Evolutionary conservation across 2,888 invertebrate genomes (phyloP).

Genomic region (Nesidiocoris tenuis): DNA sequence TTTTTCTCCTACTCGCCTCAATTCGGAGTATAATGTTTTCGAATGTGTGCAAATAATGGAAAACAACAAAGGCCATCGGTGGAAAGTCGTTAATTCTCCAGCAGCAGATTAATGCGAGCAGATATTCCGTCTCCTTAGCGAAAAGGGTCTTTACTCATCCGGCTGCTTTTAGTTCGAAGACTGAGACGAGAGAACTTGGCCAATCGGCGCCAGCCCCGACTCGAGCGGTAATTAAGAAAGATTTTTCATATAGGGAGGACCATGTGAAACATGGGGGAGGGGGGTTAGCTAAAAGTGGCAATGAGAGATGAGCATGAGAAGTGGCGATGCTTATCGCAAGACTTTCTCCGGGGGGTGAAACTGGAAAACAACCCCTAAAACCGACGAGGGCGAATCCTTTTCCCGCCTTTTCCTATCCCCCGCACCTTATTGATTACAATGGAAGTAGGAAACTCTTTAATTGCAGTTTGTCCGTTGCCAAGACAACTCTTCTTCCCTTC

Average conservation of each 20-base stretch:
- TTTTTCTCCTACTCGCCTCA: too few relatives aligned
- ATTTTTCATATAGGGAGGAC: conserved; percentile 29
- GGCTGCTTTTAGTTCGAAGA: neutral
- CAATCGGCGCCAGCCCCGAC: neutral
- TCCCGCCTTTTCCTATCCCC: neutral
- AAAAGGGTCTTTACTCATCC: neutral
- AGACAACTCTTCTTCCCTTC: conserved; percentile 1
- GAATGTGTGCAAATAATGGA: too few relatives aligned
- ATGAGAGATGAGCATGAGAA: conserved; percentile 26
- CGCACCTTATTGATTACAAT: conserved; percentile 37
- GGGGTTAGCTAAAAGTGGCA: neutral
- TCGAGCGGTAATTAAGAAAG: conserved; percentile 30
- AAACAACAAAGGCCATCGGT: neutral
- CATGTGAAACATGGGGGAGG: neutral
- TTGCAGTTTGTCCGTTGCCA: conserved; percentile 38
- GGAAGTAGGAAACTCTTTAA: conserved; percentile 38
- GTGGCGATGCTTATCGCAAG: neutral
- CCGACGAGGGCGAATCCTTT: neutral
- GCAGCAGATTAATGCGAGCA: neutral
- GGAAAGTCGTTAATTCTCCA: neutral
- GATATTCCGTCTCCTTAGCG: neutral
- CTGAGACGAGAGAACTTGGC: conserved; percentile 14
- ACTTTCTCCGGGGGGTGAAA: neutral
- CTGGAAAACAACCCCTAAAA: conserved; percentile 21
- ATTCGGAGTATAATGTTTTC: too few relatives aligned